Conservation (phyloP, 2,888 invertebrate species). For the Scrobipalpa atriplicella region DNA sequence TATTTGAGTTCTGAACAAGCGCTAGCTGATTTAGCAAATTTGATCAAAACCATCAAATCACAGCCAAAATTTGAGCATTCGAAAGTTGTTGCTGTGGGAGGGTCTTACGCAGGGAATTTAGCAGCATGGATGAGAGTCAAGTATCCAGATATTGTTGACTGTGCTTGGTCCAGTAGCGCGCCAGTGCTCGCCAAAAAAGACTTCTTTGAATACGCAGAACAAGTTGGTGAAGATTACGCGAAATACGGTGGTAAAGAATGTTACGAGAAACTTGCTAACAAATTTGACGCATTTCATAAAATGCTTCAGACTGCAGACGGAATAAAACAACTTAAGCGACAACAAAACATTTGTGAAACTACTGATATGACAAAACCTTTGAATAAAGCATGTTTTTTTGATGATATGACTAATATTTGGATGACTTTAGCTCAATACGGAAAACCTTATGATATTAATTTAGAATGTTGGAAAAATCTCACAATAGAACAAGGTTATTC, state of each 20-base stretch:
- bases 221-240: conserved; percentile 8
- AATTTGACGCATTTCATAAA: background rate
- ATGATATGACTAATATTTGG: background rate
- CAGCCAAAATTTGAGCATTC: conserved; percentile 26
- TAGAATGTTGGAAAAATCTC: background rate
- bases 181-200: conserved; percentile 45
- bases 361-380: conserved; percentile 12
- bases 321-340: conserved; percentile 25
- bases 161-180: conserved; percentile 72
- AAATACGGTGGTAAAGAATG: background rate
- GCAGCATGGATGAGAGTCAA: conserved; percentile 71
- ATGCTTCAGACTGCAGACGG: conserved; percentile 4
- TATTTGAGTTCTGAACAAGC: conserved; percentile 27
- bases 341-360: conserved; percentile 25
- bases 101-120: conserved; percentile 72
- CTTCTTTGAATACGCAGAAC: conserved; percentile 28
- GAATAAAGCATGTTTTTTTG: conserved; percentile 3
- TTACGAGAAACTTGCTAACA: background rate
- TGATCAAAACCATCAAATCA: conserved; percentile 32
- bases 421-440: background rate
- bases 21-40: conserved; percentile 24
- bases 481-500: background rate
- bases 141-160: conserved; percentile 71
- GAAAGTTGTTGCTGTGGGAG: conserved; percentile 41
- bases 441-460: background rate